Evolutionary conservation across 2,888 invertebrate genomes (phyloP), one percentile per base, ranked within the genome.

Genomic region (Andrena trimmerana): DNA sequence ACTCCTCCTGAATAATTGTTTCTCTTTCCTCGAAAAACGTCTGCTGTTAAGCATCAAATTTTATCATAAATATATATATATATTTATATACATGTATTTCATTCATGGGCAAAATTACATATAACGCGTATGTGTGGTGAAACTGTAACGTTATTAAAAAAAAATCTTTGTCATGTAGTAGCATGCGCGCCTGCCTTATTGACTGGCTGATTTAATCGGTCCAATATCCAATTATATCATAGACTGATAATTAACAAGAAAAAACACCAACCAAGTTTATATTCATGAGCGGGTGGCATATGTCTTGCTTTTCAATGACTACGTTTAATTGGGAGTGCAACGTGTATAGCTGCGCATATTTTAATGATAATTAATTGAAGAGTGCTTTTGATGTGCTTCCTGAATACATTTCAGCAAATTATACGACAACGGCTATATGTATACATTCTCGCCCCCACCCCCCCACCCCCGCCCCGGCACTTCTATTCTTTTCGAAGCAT

Each of bases 181-280:
- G 67, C 86, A 86, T 76, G 67, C 81, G 63, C 78, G 72, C 81
- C 83, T 83, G 86, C 86, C 89, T 88, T 89, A 88, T 86, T 80
- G 70, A 80, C 75, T 83, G 90, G 88, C 90, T 88, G 89, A 89
- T 78, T 83, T 75, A 78, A 71, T 83, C 86, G 82, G 87, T 89
- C 86, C 75, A 88, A 87, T 89, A 90, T 87, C 88, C 90, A 91
- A 88, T 89, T 91, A 91, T 87, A 89, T 91, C 87, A 91, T 91
- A 92, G 92, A 92, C 92, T 92, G 92, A 92, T 90, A 88, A 89
- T 88, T 88, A 86, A 88, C 83, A 86, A 84, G 78, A 81, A 78
- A 50, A 86, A 88, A 88, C 88, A 88, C 88, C 88, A 86, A 86
- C 69, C 86, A 75, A 85, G 67, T 85, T 86, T 78, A 81, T 84